Evolutionary conservation across 2,888 invertebrate species (phyloP), one percentile per base, ranked within the genome.

Genomic region (Lapara coniferarum): DNA sequence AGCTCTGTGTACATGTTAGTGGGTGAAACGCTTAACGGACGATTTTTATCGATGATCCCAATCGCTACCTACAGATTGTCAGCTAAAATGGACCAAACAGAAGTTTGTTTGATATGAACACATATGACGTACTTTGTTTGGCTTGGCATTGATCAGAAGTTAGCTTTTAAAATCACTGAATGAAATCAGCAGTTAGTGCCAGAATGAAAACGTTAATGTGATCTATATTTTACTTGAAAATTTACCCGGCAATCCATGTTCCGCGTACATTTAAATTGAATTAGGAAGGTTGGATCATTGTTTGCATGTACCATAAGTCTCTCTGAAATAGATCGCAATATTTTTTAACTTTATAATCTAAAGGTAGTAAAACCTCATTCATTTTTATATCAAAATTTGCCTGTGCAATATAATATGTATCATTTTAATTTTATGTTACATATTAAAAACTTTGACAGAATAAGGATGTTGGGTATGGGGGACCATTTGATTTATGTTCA

Each of bases 401-500:
- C 56, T 58, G 68, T 68, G 68, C 68, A 68, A 68, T 68, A 68
- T 37, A 37, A 37, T 7, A 37, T 52, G 63, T 63, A 46, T 63
- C 16, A 49, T 63, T 46, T 49, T 49, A 49, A 49, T 52, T 58
- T 51, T 68, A 58, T 16, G 16, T 52, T 51, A 25, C 8, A 56
- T 25, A 25, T 59, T n/a, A 30, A 16, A 16, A 25, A 69, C 52
- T 69, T 59, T 59, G 51, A 25, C 68, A 69, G 68, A 69, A 69
- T 69, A 69, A 69, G 68, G 68, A 68, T 59, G 52, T 16, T 59
- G 46, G 46, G 59, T 58, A 68, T 37, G 59, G 58, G 68, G 68
- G 68, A 69, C 68, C 68, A 69, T 69, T 69, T 49, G 58, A 52
- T 68, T 44, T 68, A 59, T 69, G 63, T 69, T 68, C 57, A 25